Evolutionary conservation across 2,888 invertebrate genomes (phyloP), one percentile per base, ranked within the genome.

Genomic region (Drosophila cognata): DNA sequence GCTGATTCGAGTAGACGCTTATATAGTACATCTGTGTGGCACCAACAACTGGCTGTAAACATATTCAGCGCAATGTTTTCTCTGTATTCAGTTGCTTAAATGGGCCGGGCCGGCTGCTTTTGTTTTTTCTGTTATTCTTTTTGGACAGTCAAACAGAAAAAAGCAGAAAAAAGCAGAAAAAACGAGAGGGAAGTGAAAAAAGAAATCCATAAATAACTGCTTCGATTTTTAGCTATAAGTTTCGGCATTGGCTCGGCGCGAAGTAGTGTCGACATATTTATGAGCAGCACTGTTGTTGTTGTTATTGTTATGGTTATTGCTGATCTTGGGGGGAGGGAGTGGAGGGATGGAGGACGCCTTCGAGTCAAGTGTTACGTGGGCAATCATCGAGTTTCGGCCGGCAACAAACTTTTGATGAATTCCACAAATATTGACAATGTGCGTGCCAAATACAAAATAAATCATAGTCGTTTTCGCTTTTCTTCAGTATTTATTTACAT

Each of bases 381-480:
- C 64, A 74, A 59, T 84, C 73, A 79, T 75, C 62, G 59, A 28
- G 52, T 53, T 55, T 51, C 31, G 50, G 33, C 38, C 33, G 50
- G 48, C 68, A 74, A 65, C 62, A 33, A 68, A 59, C 60, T 59
- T 71, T 74, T 87, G 83, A 89, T 85, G 83, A 80, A 88, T 88
- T 88, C 80, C 77, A 82, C 80, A 89, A 87, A 88, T 89, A 89
- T 88, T 88, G 88, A 88, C 87, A 88, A 82, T 80, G 85, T 83
- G 82, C 82, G 85, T 86, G 78, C 83, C 76, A 87, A 87, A 89
- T 80, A 77, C 76, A 77, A 87, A 87, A 87, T 87, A 87, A 87
- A 87, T 87, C 88, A 87, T 80, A 77, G 83, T 56, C 80, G 74
- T 70, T 74, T 80, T 80, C 58, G 68, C 53, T 77, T 69, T 67